A percentile compares a stretch with the other conserved stretches of the same genome.
Evolutionary conservation across 35 echinoderm and acorn worm species (phyloP).

Genomic region (Hemicentrotus pulcherrimus): DNA sequence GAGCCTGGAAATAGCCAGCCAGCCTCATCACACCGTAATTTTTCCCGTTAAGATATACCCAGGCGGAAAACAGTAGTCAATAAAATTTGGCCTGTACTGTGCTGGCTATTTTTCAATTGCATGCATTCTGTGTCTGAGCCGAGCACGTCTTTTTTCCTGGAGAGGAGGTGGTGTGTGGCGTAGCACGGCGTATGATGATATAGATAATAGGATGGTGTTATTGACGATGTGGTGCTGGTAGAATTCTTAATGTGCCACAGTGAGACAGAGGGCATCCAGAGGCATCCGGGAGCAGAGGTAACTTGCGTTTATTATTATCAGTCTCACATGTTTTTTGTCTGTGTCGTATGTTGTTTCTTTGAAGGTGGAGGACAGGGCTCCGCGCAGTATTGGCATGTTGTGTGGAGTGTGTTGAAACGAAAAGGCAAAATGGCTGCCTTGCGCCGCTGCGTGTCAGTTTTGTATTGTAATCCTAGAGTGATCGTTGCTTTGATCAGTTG

Average conservation of each 20-base stretch:
- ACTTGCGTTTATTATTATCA: background rate
- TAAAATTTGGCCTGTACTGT: background rate
- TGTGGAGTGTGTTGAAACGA: background rate
- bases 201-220: background rate
- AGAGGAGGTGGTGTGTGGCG: background rate
- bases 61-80: background rate
- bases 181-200: background rate
- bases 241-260: background rate
- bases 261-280: background rate
- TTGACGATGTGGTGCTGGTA: background rate
- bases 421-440: background rate
- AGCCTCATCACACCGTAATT: background rate
- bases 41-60: background rate
- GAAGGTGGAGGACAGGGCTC: background rate
- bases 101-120: background rate
- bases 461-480: background rate
- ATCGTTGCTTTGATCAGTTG: background rate
- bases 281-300: background rate
- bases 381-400: background rate
- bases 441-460: background rate
- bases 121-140: conserved; percentile 5
- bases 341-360: background rate
- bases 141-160: background rate
- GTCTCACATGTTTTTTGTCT: background rate
- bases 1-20: background rate